Evolutionary conservation across 2,888 invertebrate genomes (phyloP).

Genomic region (Notodromas monacha): DNA sequence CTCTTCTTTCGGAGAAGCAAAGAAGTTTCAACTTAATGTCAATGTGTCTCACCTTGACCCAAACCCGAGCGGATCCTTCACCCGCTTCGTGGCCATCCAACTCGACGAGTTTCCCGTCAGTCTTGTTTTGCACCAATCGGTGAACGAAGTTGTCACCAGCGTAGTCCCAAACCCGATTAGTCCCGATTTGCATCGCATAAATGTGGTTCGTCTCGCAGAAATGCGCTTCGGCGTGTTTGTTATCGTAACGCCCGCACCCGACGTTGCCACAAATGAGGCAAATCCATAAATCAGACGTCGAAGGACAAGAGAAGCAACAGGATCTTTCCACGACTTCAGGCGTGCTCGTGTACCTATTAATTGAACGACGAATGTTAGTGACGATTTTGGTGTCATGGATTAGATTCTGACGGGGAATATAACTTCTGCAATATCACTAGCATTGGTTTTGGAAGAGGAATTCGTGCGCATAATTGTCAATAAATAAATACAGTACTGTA

Average conservation of each 20-base stretch:
- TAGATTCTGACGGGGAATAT: no score
- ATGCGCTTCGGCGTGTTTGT: slow-evolving; percentile 74
- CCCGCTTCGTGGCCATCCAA: slow-evolving; percentile 11
- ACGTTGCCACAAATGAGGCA: slow-evolving; percentile 94
- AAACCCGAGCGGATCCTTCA: background rate
- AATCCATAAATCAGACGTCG: slow-evolving; percentile 66
- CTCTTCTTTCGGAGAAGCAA: no score
- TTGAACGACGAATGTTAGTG: slow-evolving; percentile 44
- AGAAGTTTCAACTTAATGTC: no score
- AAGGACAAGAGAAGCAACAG: slow-evolving; percentile 31
- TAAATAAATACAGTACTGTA: no score
- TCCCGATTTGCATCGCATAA: slow-evolving; percentile 80
- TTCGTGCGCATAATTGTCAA: no score
- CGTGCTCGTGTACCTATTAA: slow-evolving; percentile 63
- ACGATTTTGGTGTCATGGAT: no score
- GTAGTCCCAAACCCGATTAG: slow-evolving; percentile 96
- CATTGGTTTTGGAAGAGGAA: no score
- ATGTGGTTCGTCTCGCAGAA: slow-evolving; percentile 83
- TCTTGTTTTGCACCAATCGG: slow-evolving; percentile 74
- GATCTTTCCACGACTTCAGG: slow-evolving; percentile 39
- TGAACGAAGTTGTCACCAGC: slow-evolving; percentile 91
- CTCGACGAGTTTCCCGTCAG: slow-evolving; percentile 69
- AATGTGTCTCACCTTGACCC: no score
- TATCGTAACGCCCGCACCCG: slow-evolving; percentile 69
- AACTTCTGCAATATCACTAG: no score